phyloP scores from a whole-genome alignment of 92 coral and sea anemone species.

The Nematostella vectensis region DNA sequence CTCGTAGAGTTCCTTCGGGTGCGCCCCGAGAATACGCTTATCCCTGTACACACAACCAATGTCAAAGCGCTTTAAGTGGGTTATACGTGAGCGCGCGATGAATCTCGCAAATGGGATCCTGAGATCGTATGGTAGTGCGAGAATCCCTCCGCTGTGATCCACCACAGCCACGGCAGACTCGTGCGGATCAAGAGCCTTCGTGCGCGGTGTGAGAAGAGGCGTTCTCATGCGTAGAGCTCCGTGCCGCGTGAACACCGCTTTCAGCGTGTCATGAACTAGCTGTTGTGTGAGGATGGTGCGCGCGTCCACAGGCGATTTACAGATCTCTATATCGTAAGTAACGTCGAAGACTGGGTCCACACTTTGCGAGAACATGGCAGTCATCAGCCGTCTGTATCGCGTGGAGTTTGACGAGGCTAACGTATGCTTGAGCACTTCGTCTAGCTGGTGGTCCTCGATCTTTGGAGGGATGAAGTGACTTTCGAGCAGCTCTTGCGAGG shows the following conservation, averaged over 20 bases:
- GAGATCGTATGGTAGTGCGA: slow-evolving; percentile 79
- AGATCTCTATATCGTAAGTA: slow-evolving; percentile 72
- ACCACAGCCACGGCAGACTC: slow-evolving; percentile 70
- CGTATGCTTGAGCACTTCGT: slow-evolving; percentile 93
- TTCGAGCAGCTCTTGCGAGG: slow-evolving; percentile 91
- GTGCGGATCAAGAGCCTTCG: slow-evolving; percentile 50
- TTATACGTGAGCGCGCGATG: slow-evolving; percentile 57
- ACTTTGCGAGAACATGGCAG: slow-evolving; percentile 71
- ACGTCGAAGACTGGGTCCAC: slow-evolving; percentile 69
- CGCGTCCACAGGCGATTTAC: slow-evolving; percentile 43
- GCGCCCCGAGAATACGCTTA: slow-evolving; percentile 69
- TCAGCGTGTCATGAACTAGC: slow-evolving; percentile 71
- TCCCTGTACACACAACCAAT: slow-evolving; percentile 84
- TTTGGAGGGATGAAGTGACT: slow-evolving; percentile 96
- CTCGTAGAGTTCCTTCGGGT: slow-evolving; percentile 81
- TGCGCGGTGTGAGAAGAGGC: slow-evolving; percentile 71
- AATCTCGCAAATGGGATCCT: slow-evolving; percentile 90
- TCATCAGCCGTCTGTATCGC: slow-evolving; percentile 79
- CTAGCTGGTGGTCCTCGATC: slow-evolving; percentile 88
- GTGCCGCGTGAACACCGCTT: slow-evolving; percentile 58
- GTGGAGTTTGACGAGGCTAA: slow-evolving; percentile 79
- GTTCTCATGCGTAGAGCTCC: slow-evolving; percentile 75
- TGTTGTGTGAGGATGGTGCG: slow-evolving; percentile 58
- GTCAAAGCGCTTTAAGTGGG: slow-evolving; percentile 72
- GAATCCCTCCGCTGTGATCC: slow-evolving; percentile 88